These are phyloP conservation scores for Carabus problematicus DNA, from an alignment of 2,888 invertebrate species.

Conservation along the genomic window DNA sequence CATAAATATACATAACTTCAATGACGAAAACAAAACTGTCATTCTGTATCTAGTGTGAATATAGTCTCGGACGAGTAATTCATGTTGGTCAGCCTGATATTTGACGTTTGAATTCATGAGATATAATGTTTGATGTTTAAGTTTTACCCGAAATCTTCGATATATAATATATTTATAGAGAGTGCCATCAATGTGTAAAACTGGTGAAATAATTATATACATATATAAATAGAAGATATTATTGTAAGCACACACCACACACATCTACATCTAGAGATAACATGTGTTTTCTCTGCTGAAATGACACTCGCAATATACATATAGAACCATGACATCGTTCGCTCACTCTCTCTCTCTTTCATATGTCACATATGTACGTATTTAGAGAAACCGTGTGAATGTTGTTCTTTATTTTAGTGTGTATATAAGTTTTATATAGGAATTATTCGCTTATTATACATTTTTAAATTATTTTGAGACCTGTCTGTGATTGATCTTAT, in stretches of 20 bases:
- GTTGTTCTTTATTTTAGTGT: slow-evolving; percentile 32
- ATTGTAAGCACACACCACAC: too few relatives aligned
- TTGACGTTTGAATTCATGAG: too few relatives aligned
- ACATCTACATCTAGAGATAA: too few relatives aligned
- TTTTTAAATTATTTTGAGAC: slow-evolving; percentile 60
- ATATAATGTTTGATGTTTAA: background rate
- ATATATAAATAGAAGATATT: too few relatives aligned
- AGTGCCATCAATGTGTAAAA: slow-evolving; percentile 13
- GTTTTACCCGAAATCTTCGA: slow-evolving; percentile 6
- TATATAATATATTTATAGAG: background rate
- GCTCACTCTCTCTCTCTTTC: too few relatives aligned
- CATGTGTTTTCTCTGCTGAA: too few relatives aligned
- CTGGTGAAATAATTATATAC: background rate
- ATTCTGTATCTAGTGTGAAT: slow-evolving; percentile 1
- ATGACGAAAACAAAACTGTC: slow-evolving; percentile 9
- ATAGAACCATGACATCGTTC: too few relatives aligned
- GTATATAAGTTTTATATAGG: slow-evolving; percentile 39
- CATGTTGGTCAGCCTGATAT: too few relatives aligned
- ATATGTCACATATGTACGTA: background rate
- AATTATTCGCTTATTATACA: slow-evolving; percentile 44
- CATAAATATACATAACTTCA: background rate
- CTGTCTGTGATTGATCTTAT: slow-evolving; percentile 61
- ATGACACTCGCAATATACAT: too few relatives aligned
- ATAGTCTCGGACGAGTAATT: background rate
- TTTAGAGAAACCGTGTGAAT: slow-evolving; percentile 29